Base-by-base conservation (phyloP, 2,113 vertebrate species). In the Osmerus mordax region DNA sequence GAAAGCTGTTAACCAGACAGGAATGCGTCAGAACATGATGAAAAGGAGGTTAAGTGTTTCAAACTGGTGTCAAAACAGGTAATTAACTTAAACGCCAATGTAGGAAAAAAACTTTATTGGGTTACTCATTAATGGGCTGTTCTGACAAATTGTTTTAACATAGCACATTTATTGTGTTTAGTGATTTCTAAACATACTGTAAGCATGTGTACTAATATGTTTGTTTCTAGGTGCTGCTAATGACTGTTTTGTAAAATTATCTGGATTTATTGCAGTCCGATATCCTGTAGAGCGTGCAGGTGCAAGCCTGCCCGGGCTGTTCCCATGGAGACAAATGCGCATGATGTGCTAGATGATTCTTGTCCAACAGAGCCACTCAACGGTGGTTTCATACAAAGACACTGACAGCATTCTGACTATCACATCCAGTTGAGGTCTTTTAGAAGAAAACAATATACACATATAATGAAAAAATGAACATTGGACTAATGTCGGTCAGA, bases 321-420 rank as follows among this genome's bases (percentile, higher is more conserved):
- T 78, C 32, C 58, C 64, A 62, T 68, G 64, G 68, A 58, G 62
- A 71, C 41, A 14, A 25, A 54, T 54, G 55, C 36, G 64, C 55
- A 53, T 5, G 32, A 21, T 23, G 55, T n/a, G n/a, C 19, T 19
- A 36, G 15, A 65, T 16, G 36, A 67, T 52, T 8, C 47, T 55
- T 60, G 21, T 60, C 21, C 58, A 60, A 19, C 58, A 60, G 9
- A 60, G n/a, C 7, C 19, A 18, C 58, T 59, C 16, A 14, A 25
- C 9, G 19, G 9, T 25, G 23, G 11, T 28, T 23, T 61, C 12
- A 14, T 7, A 8, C 23, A 19, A 28, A 60, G 23, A 60, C 58
- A 19, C 23, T 29, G 4, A 36, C 32, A 61, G 21, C 13, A 28
- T 29, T 21, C 13, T 25, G 2, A 29, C 28, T 62, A 5, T 14